Base-by-base conservation (phyloP, 2,113 vertebrate species). In the Castor canadensis region DNA sequence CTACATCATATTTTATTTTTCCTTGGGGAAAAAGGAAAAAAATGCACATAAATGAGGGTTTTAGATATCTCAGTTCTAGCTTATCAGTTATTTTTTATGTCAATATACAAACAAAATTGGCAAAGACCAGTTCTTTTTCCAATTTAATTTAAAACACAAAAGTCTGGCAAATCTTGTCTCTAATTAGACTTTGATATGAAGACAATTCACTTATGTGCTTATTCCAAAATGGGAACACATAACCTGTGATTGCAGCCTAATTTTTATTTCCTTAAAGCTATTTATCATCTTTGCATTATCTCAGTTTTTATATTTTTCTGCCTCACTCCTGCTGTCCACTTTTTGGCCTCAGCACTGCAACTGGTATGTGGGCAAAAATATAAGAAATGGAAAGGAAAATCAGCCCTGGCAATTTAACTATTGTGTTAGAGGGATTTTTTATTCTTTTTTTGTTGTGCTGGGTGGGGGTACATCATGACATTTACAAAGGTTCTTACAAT, bases 221-320 rank as follows among this genome's bases (percentile, higher is more conserved):
- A 66, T 45, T 89, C 0, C 32, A 85, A 83, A 73, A 52, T 3
- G 88, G 71, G 19, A 67, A 56, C 1, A 91, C 8, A 16, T 12
- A 87, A 40, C 5, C 43, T 87, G 58, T 19, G 22, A 64, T 88
- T 52, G 3, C 8, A 72, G 28, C 2, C 52, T n/a, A 60, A 52
- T 80, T 81, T 84, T 87, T 73, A 93, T n/a, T 93, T 87, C 62
- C 56, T 58, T 93, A 67, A 71, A 62, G n/a, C 43, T 87, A 16
- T 84, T 84, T 52, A 71, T 87, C 26, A 92, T 79, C 22, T 66
- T 45, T 81, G 1, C 22, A 66, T 58, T 82, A 64, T 69, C 16
- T 71, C n/a, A 85, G 56, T 86, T 43, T 80, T 87, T 56, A 40
- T 54, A 5, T n/a, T 83, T 9, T 86, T 87, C 19, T 86, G 72